Percentiles rank a stretch among this genome's conserved stretches.
These are phyloP conservation scores for Eristalis pertinax DNA, from an alignment of 2,888 invertebrate species.

Conservation along the genomic window DNA sequence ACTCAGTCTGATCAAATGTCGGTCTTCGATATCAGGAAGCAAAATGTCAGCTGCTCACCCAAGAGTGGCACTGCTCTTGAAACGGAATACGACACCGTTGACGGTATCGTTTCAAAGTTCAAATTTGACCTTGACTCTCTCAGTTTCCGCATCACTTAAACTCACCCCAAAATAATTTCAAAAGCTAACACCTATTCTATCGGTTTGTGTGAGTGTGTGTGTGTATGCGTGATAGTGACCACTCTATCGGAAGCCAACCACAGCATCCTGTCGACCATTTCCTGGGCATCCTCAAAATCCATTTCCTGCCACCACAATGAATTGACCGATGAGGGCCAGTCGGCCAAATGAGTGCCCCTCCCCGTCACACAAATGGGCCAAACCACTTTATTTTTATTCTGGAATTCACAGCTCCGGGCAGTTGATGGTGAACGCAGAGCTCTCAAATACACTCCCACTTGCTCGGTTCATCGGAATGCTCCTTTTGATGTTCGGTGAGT, in stretches of 20 bases:
- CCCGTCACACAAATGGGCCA: background rate
- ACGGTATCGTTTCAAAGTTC: background rate
- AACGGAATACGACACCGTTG: background rate
- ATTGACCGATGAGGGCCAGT: constrained; percentile 16
- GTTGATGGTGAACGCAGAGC: background rate
- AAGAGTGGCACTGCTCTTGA: background rate
- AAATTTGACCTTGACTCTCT: background rate
- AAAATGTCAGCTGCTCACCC: background rate
- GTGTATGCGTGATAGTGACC: background rate
- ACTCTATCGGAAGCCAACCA: constrained; percentile 27
- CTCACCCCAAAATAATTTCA: background rate
- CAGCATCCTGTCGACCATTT: constrained; percentile 50
- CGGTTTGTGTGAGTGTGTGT: background rate
- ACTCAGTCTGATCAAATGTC: background rate
- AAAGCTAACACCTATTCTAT: background rate
- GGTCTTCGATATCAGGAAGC: background rate
- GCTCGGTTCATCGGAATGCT: background rate
- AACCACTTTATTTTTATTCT: background rate
- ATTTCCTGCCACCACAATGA: constrained; percentile 46
- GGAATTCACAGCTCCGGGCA: background rate
- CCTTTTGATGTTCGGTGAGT: background rate
- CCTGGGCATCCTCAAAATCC: constrained; percentile 38
- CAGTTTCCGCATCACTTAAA: background rate
- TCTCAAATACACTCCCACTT: background rate
- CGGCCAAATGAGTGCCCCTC: constrained; percentile 2